Base-by-base conservation (phyloP, 2,888 invertebrate species). In the Ochropleura plecta region DNA sequence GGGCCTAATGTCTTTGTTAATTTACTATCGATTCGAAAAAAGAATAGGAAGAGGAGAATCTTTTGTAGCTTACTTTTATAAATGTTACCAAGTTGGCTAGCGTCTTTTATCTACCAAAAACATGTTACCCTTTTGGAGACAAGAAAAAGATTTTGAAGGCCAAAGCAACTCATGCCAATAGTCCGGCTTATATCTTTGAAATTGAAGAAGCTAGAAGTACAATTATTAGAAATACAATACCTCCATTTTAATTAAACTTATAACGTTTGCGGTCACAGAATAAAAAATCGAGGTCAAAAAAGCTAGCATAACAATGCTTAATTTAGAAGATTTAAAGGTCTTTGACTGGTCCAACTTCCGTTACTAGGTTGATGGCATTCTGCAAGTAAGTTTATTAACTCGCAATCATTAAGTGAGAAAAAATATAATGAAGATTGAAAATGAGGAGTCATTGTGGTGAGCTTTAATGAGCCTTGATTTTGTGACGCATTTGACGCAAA, bases 281-380 rank as follows among this genome's bases (percentile, higher is more conserved):
- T 40, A 80, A 76, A 79, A 76, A 80, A 55, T 6, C 8, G 6
- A 53, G 40, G 51, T 70, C 5, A 79, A 68, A 59, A 75, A 40
- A 0, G 42, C 48, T 30, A 44, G n/a, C 44, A 16, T 48, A 68
- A 49, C 48, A 80, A 80, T 80, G 80, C 42, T 40, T 62, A 18
- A 48, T 3, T 20, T 46, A 53, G 14, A 70, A 18, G 16, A 20
- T 60, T 42, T 48, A 16, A 53, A 71, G 81, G 81, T 73, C 49
- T 73, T 63, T 73, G 76, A 80, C 80, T 73, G 62, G 63, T 44
- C 16, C 30, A 8, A 80, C 73, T 18, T 55, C 81, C 76, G 42
- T 73, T 60, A 62, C 30, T n/a, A 16, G 16, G 16, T 48, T 8
- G 16, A 42, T 48, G 42, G 71, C 20, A 16, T 40, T 12, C 6